Evolutionary conservation across 2,113 vertebrate species (phyloP), one percentile per base, ranked within the genome.

Genomic region (Amblyopsis rosae): DNA sequence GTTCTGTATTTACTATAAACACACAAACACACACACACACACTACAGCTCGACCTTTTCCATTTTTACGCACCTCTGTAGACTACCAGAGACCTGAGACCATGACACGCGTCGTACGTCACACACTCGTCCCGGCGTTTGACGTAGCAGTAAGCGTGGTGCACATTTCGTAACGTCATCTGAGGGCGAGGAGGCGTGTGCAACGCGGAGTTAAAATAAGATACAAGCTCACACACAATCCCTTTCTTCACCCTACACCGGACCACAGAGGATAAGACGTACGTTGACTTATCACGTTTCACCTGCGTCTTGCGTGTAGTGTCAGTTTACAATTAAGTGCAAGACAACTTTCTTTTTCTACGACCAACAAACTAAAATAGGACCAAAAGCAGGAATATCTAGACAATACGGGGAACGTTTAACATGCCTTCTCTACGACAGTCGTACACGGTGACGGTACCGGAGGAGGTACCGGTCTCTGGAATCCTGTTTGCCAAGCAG

Each of bases 371-470:
- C 5, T 6, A 41, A 41, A 8, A 41, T 8, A 41, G 35, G 35
- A 41, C 35, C 5, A 5, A 41, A 41, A 41, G 5, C 35, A 41
- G 35, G 35, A 41, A 49, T 26, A 47, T 54, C 3, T 26, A 16
- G 54, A 11, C 12, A 19, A 15, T 47, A 15, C 46, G 19, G 16
- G 51, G 16, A 26, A 26, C 35, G 16, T 77, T 76, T 76, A 70
- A 12, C 70, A 92, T 92, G 92, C 93, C 90, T 85, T 90, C 77
- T 85, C 91, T 96, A 92, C 92, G 95, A 86, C 95, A 96, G 82
- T 96, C 96, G 0, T 98, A 98, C 89, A 97, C 95, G 6, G 93
- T 97, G 75, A 96, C 96, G 3, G 89, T 94, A 57, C 91, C 91
- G 50, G 95, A 94, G 88, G 93, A 95, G 15, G 93, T 94, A 65